These are phyloP conservation scores for Pandemis cinnamomeana DNA, from an alignment of 2,888 invertebrate species.

Conservation along the genomic window DNA sequence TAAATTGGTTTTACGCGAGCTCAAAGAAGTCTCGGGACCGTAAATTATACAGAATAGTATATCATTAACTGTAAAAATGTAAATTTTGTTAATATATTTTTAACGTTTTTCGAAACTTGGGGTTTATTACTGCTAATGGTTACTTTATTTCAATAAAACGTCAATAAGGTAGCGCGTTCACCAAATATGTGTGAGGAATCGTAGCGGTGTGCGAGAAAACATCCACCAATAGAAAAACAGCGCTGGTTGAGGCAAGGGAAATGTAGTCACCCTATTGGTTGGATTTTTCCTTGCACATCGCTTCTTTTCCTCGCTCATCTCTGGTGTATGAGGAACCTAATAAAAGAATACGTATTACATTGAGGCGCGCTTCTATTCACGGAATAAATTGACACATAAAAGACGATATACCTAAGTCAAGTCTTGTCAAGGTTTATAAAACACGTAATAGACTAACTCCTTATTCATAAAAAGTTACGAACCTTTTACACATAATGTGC, in stretches of 20 bases:
- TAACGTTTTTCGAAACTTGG: background rate
- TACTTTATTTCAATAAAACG: background rate
- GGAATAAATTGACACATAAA: slow-evolving; percentile 18
- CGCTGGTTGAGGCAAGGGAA: too few species aligned
- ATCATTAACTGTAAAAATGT: background rate
- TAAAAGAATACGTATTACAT: background rate
- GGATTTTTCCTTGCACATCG: too few species aligned
- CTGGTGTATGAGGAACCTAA: background rate
- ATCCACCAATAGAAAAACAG: too few species aligned
- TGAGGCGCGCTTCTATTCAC: background rate
- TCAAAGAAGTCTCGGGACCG: slow-evolving; percentile 16
- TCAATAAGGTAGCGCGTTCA: too few species aligned
- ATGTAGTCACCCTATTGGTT: too few species aligned
- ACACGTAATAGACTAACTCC: slow-evolving; percentile 9
- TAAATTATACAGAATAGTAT: slow-evolving; percentile 10
- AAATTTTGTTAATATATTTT: background rate
- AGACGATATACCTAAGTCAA: slow-evolving; percentile 16
- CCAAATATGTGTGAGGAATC: too few species aligned
- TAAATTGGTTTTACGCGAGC: slow-evolving; percentile 27
- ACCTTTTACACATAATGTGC: too few species aligned
- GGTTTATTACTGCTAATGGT: background rate
- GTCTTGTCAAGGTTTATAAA: slow-evolving; percentile 17
- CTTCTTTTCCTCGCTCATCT: too few species aligned
- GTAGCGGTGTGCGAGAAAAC: too few species aligned
- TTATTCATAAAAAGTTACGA: too few species aligned